These are phyloP conservation scores for Drosophila parvula DNA, from an alignment of 1,140 invertebrate genomes.

Conservation along the genomic window DNA sequence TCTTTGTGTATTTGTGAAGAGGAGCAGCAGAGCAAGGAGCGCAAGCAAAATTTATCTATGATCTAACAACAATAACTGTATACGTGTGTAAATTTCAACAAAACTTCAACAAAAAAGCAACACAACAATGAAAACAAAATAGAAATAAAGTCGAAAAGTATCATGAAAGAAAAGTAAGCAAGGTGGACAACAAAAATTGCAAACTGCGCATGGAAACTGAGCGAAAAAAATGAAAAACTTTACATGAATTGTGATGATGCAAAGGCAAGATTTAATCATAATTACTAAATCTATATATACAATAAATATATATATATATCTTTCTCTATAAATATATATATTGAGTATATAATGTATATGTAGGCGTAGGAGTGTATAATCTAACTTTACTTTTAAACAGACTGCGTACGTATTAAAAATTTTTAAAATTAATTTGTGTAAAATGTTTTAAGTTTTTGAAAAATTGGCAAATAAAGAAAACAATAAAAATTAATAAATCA, in stretches of 20 bases:
- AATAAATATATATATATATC: slow-evolving; percentile 74
- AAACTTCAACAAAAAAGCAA: slow-evolving; percentile 17
- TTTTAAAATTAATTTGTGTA: slow-evolving; percentile 82
- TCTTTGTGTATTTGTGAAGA: slow-evolving; percentile 67
- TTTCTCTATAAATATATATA: slow-evolving; percentile 73
- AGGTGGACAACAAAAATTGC: slow-evolving; percentile 57
- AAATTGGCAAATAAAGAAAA: slow-evolving; percentile 83
- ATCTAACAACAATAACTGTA: slow-evolving; percentile 64
- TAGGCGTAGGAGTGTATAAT: slow-evolving; percentile 79
- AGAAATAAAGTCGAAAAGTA: slow-evolving; percentile 34
- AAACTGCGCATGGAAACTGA: slow-evolving; percentile 72
- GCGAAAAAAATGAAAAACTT: slow-evolving; percentile 71
- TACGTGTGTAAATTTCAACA: slow-evolving; percentile 69
- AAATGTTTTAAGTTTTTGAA: slow-evolving; percentile 83
- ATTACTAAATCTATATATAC: slow-evolving; percentile 79
- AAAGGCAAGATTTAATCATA: slow-evolving; percentile 83
- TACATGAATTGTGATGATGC: slow-evolving; percentile 83
- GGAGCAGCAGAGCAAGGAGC: slow-evolving; percentile 33
- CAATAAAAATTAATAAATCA: slow-evolving; percentile 82
- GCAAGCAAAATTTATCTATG: slow-evolving; percentile 58
- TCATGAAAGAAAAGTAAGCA: slow-evolving; percentile 37
- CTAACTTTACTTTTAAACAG: slow-evolving; percentile 83
- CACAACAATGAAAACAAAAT: slow-evolving; percentile 45
- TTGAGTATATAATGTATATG: slow-evolving; percentile 74
- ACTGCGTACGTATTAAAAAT: slow-evolving; percentile 82